Evolutionary conservation across 2,888 invertebrate genomes (phyloP).

Genomic region (Limnephilus marmoratus): DNA sequence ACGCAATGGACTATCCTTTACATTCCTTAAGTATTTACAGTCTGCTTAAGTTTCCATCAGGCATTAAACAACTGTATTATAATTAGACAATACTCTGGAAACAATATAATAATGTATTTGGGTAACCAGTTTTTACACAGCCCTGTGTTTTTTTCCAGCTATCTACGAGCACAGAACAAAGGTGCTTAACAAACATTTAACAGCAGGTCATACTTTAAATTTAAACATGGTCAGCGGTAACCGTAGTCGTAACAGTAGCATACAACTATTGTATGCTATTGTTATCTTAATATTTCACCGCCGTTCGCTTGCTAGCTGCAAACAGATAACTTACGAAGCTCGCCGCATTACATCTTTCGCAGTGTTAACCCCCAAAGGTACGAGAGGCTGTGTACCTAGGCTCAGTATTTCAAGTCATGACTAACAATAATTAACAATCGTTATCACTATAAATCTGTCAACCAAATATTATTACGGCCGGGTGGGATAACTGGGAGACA

Average conservation of each 20-base stretch:
- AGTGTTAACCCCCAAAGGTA: not conserved
- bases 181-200: not conserved
- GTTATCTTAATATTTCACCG: not conserved
- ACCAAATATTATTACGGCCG: conserved; percentile 14
- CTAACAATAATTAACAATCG: conserved; percentile 23
- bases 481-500: not conserved
- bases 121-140: no score
- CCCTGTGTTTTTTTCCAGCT: no score
- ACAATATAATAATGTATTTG: no score
- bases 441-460: conserved; percentile 35
- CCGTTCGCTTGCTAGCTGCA: not conserved
- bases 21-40: no score
- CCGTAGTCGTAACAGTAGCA: no score
- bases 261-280: not conserved
- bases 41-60: no score
- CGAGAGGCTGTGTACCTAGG: not conserved
- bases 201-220: not conserved
- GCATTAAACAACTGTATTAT: no score
- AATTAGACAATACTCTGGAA: no score
- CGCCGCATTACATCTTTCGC: not conserved
- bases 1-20: no score
- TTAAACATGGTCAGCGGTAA: not conserved
- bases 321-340: not conserved
- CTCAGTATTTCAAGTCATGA: not conserved
- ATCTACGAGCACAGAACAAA: no score